Evolutionary conservation across 2,797 vertebrate genomes (phyloP), one percentile per base, ranked within the genome.

Genomic region (Rachycentron canadum): DNA sequence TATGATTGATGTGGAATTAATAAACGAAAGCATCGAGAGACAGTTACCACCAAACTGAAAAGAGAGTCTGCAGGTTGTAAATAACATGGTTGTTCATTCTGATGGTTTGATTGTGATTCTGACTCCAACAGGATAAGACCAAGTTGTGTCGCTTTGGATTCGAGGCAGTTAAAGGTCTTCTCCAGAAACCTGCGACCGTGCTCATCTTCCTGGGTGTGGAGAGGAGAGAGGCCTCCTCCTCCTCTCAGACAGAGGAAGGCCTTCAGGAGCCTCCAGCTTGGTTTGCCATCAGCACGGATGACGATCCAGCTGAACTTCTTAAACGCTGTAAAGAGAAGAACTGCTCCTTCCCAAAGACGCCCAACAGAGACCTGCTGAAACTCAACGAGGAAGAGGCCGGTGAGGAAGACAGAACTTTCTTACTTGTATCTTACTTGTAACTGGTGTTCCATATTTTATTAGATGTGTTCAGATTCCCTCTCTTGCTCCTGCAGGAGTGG

Each of bases 151-250:
- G 92, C 47, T 93, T 99, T 25, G 60, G 67, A 45, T 81, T 92
- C 1, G 82, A 92, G 1, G 94, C 93, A 4, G 88, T 98, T 1
- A 84, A 96, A 77, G 93, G 95, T 43, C 95, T 92, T 9, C 75
- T 97, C 66, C 85, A 80, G 32, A 89, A 94, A 32, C 90, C 86
- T 0, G 88, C 94, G n/a, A 67, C 92, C 12, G 91, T 92, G 63
- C 85, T 96, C 66, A 72, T 98, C 89, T 99, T 98, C 90, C 94
- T 99, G 26, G 98, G 98, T 63, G 95, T 96, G 30, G 96, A 98
- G 85, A 94, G 92, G 86, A 91, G 90, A 75, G 65, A 7, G 40
- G 3, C 21, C 4, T 53, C 69, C 5, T 50, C 67, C 1, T 50
- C 81, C 23, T 36, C 76, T 45, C 66, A 45, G 64, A 23, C 55